Percentiles rank a stretch among this genome's conserved stretches.
Evolutionary conservation across 2,113 vertebrate genomes (phyloP).

Genomic region (Naja naja): DNA sequence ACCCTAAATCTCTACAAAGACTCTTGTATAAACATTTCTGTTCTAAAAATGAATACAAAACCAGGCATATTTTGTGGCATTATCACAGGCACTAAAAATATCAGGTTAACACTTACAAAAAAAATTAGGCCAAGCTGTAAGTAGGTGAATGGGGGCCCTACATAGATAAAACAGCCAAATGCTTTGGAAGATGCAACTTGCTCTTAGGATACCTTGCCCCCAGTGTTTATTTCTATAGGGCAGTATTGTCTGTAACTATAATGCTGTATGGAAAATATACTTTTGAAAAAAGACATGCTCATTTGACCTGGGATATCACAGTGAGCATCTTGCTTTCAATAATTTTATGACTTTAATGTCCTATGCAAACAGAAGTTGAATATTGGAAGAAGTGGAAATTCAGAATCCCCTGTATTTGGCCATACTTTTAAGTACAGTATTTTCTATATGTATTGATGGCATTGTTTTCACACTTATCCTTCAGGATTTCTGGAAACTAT

Average conservation of each 20-base stretch:
- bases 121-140: conserved; percentile 44
- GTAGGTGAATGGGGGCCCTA: conserved; percentile 33
- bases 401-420: neutral
- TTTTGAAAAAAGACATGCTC: neutral
- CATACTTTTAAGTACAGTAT: neutral
- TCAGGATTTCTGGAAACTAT: neutral
- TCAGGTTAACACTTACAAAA: conserved; percentile 39
- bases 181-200: neutral
- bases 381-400: neutral
- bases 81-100: conserved; percentile 32
- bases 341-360: neutral
- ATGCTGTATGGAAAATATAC: neutral
- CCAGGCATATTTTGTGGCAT: conserved; percentile 58
- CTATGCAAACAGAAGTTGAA: neutral
- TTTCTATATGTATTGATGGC: neutral
- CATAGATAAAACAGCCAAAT: conserved; percentile 7
- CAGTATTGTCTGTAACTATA: neutral
- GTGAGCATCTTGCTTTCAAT: neutral
- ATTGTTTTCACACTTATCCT: neutral
- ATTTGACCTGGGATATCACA: neutral
- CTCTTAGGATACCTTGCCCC: neutral
- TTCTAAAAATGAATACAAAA: conserved; percentile 65
- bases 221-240: neutral
- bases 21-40: conserved; percentile 64
- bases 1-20: conserved; percentile 68